A percentile compares a stretch with the other conserved stretches of the same genome.
Conservation (phyloP, 1,140 invertebrate genomes). For the Macrotrachela quadricornifera region DNA sequence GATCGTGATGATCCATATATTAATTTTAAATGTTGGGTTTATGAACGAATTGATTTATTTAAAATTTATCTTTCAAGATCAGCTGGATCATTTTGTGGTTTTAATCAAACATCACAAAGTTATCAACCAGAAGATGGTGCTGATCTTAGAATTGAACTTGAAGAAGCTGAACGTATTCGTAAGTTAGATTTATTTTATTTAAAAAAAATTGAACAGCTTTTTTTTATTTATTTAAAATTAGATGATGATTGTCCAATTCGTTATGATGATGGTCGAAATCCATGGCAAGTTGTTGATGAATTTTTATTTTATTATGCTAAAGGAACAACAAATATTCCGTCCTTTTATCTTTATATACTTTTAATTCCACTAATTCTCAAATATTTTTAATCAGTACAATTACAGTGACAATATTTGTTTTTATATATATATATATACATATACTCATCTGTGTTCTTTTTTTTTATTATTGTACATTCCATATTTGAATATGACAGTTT, state of each 20-base stretch:
- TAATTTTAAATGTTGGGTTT: slow-evolving; percentile 9
- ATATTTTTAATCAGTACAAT: too few relatives aligned
- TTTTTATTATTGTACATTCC: too few relatives aligned
- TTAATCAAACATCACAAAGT: slow-evolving; percentile 4
- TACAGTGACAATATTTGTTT: too few relatives aligned
- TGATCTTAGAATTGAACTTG: slow-evolving; percentile 5
- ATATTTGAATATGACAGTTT: too few relatives aligned
- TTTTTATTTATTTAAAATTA: not conserved
- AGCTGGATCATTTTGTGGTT: slow-evolving; percentile 4
- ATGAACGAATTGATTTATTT: slow-evolving; percentile 8
- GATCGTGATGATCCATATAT: slow-evolving; percentile 6
- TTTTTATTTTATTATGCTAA: too few relatives aligned
- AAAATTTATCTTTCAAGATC: slow-evolving; percentile 4
- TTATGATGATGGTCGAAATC: slow-evolving; percentile 9
- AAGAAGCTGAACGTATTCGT: slow-evolving; percentile 7
- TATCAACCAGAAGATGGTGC: slow-evolving; percentile 6
- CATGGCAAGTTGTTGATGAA: not conserved
- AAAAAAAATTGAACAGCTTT: too few relatives aligned
- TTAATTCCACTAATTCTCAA: too few relatives aligned
- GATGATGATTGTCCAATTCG: slow-evolving; percentile 9
- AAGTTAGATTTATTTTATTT: not conserved
- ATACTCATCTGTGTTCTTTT: too few relatives aligned
- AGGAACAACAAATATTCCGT: too few relatives aligned
- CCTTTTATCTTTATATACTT: too few relatives aligned
- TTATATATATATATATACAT: too few relatives aligned